Base-by-base conservation (phyloP, 2,113 vertebrate species). In the Malurus alboscapulatus region DNA sequence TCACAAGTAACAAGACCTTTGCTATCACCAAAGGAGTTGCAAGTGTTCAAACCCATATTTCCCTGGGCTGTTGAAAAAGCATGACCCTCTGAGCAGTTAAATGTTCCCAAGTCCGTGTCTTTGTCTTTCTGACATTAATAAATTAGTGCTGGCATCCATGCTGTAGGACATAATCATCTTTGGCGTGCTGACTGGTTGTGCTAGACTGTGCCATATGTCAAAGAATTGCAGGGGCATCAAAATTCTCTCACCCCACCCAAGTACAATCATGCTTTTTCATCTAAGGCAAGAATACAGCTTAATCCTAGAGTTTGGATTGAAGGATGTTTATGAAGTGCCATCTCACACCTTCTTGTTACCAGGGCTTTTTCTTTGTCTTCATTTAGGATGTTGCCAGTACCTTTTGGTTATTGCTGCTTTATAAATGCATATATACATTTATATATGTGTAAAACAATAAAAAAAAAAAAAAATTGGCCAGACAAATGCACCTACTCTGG, bases 201-300 rank as follows among this genome's bases (percentile, higher is more conserved):
- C 63, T 72, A 50, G 63, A 66, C 30, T 42, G 38, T 67, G 24
- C 65, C 76, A 44, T 79, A 87, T 48, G 58, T 61, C 51, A 88
- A 76, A 85, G 16, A 48, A 71, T 59, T 63, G 51, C 29, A 38
- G 42, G 14, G 91, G 32, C 1, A 0, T 71, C 50, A 88, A 72
- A 88, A 83, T 79, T 61, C 25, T 59, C 42, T 78, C 38, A 36
- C 18, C 6, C 40, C 76, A 59, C 25, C 29, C 1, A 0, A 57
- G 9, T 22, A 40, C 19, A 61, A 12, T 40, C 30, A 67, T 0
- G 0, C 3, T 76, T 8, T 38, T 63, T 11, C 6, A n/a, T 85
- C 36, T 68, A 15, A 90, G 50, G 21, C 19, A 69, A 76, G 58
- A 87, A 34, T 12, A n/a, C 7, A 47, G 10, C 7, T 61, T 47